Evolutionary conservation across 2,113 vertebrate genomes (phyloP).

Genomic region (Saccopteryx leptura): DNA sequence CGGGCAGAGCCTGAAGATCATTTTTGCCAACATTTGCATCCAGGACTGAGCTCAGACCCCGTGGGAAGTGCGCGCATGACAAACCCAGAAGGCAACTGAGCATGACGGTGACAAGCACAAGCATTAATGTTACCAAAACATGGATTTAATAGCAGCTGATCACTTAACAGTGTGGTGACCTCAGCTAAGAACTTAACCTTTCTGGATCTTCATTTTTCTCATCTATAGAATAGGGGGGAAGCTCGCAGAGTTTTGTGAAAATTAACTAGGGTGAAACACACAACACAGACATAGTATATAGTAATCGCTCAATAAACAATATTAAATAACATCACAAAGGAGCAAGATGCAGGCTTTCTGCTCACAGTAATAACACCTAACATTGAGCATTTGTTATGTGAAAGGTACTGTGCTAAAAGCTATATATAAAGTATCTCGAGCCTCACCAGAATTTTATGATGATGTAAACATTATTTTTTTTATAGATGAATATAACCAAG

Average conservation of each 20-base stretch:
- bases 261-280: background rate
- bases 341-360: background rate
- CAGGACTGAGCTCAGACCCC: background rate
- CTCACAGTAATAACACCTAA: background rate
- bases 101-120: background rate
- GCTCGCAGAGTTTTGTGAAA: background rate
- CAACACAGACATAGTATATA: background rate
- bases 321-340: background rate
- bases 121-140: background rate
- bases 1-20: background rate
- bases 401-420: background rate
- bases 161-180: background rate
- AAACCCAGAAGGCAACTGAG: background rate
- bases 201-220: background rate
- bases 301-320: slow-evolving; percentile 36
- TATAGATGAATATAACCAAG: background rate
- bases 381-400: background rate
- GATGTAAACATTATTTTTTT: background rate
- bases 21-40: background rate
- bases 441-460: background rate
- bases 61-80: background rate
- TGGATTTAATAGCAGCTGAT: background rate
- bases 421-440: background rate
- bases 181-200: background rate
- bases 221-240: background rate